Base-by-base conservation (phyloP, 2,797 vertebrate genomes). In the Myotis findleyi region DNA sequence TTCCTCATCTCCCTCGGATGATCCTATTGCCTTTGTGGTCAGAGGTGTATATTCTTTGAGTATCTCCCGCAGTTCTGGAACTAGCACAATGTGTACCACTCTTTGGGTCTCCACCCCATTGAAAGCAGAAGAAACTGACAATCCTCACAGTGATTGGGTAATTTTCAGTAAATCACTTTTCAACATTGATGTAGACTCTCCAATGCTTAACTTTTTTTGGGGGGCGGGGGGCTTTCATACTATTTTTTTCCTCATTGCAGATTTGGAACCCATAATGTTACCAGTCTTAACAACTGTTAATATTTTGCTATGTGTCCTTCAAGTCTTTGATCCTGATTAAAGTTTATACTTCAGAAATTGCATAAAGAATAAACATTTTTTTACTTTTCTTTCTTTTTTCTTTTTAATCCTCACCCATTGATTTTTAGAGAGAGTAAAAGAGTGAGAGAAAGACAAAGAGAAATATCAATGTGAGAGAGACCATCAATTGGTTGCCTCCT, bases 121-220 rank as follows among this genome's bases (percentile, higher is more conserved):
- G 30, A 81, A 83, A 91, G 27, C 20, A 53, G 53, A 71, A 89
- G 66, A 77, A 81, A 76, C 9, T 25, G n/a, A 44, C 38, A 13
- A 30, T 69, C 2, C 62, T 95, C 27, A 30, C 2, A 66, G 11
- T 57, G 17, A 62, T 88, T 82, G 59, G 13, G 12, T 84, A 53
- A 49, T 82, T 87, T 92, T 83, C 49, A 91, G 38, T 38, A 27
- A 95, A 27, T 93, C 13, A 36, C 21, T n/a, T 94, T 73, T 93
- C 55, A 95, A 33, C 0, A 13, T 41, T 76, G 76, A 86, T 75
- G 13, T 53, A 53, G 12, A 75, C 69, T 93, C 33, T 55, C 30
- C 21, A 55, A 59, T 72, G 16, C 27, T 87, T 20, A 51, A 86
- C 17, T 38, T 71, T 51, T 12, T 59, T 27, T 16, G 30, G 5